phyloP scores from a whole-genome alignment of 2,113 vertebrate genomes.

The Todiramphus chloris region DNA sequence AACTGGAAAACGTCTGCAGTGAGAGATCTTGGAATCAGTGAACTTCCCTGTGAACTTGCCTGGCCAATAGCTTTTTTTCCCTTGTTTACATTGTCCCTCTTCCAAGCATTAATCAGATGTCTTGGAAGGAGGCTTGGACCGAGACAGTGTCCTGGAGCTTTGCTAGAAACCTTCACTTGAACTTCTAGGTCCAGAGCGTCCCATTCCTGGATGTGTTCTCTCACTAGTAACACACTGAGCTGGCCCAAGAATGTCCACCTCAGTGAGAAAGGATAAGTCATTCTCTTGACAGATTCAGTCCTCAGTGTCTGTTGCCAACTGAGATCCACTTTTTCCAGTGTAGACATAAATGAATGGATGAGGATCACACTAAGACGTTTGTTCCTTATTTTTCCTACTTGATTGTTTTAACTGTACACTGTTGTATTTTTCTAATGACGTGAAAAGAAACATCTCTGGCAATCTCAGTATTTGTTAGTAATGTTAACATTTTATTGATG shows the following conservation, averaged over 20 bases:
- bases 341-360: background rate
- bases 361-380: background rate
- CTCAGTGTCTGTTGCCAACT: background rate
- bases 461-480: background rate
- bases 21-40: background rate
- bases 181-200: background rate
- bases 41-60: background rate
- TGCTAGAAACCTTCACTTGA: conserved; percentile 12
- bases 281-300: background rate
- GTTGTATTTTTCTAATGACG: background rate
- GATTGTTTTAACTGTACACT: background rate
- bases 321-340: background rate
- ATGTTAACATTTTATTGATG: background rate
- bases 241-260: background rate
- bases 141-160: background rate
- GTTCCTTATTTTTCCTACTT: background rate
- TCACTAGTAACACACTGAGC: background rate
- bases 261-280: background rate
- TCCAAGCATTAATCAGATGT: background rate
- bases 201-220: background rate
- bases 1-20: background rate
- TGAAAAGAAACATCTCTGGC: background rate
- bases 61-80: background rate
- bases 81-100: background rate
- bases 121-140: background rate